Evolutionary conservation across 1,140 invertebrate species (phyloP), one percentile per base, ranked within the genome.

Genomic region (Magallana ariakensis): DNA sequence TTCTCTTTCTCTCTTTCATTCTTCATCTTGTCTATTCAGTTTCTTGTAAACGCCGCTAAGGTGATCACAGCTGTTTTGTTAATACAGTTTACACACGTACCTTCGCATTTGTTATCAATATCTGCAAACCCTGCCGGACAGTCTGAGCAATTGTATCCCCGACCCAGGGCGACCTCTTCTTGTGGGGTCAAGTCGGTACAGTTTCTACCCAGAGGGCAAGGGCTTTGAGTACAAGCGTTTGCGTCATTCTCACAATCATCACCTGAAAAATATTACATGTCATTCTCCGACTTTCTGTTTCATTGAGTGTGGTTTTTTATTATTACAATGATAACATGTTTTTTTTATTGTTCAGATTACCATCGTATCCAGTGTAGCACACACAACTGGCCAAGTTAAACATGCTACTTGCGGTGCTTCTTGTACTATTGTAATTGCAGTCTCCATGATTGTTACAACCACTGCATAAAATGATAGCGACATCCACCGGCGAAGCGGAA

Each of bases 151-250:
- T 88, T 88, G 57, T 84, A 88, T 1, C 22, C 55, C 15, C 81
- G 33, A 19, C 58, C 70, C 8, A 86, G 75, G 0, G 13, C 11
- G 4, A 56, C 81, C 26, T 88, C 81, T 33, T 86, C 60, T n/a
- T n/a, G 33, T 16, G 87, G 87, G 22, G 85, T 80, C 22, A 88
- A 13, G 55, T 88, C 87, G 13, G 82, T 86, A 56, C 87, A 88
- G 62, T 83, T 88, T 19, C 82, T 81, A 11, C 33, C 82, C 13
- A 54, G 10, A 54, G 26, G 62, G 60, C 87, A 88, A 16, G 87
- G 87, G 33, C 4, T 53, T 16, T 83, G 62, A 11, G 56, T 16
- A 60, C 87, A 88, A 9, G 80, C 85, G 53, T 88, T 46, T 13
- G 56, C 55, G 53, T 88, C 81, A 22, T 9, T 86, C 16, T 83